Conservation (phyloP, 2,113 vertebrate genomes). For the Corythaeola cristata region DNA sequence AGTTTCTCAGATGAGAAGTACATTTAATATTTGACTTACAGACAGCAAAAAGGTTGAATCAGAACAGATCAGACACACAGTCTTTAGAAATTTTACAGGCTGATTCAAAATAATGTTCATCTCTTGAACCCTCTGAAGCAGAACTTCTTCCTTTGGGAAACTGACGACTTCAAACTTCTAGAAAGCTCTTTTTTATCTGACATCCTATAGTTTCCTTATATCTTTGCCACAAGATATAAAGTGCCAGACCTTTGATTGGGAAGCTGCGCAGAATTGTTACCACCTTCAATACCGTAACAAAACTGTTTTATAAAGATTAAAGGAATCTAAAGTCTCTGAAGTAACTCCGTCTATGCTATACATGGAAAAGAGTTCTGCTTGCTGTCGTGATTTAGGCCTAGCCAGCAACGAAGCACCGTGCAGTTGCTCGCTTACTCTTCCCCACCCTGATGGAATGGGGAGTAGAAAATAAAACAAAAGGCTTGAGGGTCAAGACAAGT, state of each 20-base stretch:
- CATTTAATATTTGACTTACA: slow-evolving; percentile 16
- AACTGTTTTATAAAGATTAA: background rate
- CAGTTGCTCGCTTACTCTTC: no score
- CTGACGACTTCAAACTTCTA: background rate
- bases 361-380: background rate
- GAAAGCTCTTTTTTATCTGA: background rate
- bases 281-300: background rate
- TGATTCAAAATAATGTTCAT: slow-evolving; percentile 6
- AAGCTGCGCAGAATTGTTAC: background rate
- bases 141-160: background rate
- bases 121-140: background rate
- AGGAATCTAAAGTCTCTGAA: background rate
- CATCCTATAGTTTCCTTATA: background rate
- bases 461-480: no score
- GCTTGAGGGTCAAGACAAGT: no score
- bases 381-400: no score
- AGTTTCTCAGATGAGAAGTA: background rate
- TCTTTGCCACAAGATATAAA: background rate
- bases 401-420: no score
- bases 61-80: background rate
- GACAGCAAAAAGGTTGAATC: background rate
- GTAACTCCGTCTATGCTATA: background rate
- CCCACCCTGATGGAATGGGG: no score
- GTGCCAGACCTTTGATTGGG: background rate
- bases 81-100: background rate